phyloP scores from a whole-genome alignment of 2,888 invertebrate genomes.

The Hymenopus coronatus region DNA sequence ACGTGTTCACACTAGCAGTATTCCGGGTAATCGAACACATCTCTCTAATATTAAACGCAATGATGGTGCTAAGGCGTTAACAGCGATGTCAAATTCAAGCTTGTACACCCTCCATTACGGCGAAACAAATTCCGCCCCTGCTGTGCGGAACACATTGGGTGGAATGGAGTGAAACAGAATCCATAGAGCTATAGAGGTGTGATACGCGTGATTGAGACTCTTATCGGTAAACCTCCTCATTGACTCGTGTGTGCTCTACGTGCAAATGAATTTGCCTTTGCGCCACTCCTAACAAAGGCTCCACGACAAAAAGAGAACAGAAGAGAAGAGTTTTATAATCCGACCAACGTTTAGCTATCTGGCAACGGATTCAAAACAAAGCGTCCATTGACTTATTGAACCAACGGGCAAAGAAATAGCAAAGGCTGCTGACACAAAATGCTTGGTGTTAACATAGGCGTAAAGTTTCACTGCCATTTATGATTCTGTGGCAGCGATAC shows the following conservation, averaged over 20 bases:
- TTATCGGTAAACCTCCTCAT: background rate
- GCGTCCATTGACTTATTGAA: background rate
- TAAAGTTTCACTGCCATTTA: too few species aligned
- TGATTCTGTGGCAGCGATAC: too few species aligned
- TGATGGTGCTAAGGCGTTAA: background rate
- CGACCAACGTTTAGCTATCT: background rate
- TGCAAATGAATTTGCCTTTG: background rate
- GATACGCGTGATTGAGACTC: background rate
- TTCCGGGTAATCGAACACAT: background rate
- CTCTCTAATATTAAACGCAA: background rate
- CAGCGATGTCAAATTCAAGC: background rate
- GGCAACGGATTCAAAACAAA: background rate
- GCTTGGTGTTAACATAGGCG: too few species aligned
- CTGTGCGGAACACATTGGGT: background rate
- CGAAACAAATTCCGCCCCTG: background rate
- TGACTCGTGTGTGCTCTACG: background rate
- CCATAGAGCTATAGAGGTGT: background rate
- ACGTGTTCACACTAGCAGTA: background rate
- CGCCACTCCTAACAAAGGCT: background rate
- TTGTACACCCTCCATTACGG: background rate
- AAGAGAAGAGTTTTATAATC: background rate
- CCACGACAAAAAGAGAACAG: too few species aligned
- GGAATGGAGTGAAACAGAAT: background rate
- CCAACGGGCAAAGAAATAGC: background rate
- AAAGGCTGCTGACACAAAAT: background rate